phyloP scores from a whole-genome alignment of 2,888 invertebrate species.

The Drosophila picticornis region DNA sequence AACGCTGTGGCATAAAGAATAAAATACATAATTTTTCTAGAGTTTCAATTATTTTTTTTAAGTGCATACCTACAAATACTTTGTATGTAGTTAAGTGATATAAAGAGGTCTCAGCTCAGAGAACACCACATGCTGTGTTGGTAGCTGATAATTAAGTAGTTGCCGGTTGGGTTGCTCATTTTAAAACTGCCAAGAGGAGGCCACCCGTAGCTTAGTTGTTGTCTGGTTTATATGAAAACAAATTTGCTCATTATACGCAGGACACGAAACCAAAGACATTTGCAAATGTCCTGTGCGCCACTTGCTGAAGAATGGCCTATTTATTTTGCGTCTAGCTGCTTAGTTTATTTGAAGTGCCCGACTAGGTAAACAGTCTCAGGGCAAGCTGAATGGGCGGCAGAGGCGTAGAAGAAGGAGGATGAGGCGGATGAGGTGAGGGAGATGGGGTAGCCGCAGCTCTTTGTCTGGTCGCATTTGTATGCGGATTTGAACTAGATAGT shows the following conservation, averaged over 20 bases:
- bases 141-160: slow-evolving; percentile 60
- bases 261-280: slow-evolving; percentile 70
- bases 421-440: background rate
- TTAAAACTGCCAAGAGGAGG: slow-evolving; percentile 68
- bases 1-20: background rate
- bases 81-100: slow-evolving; percentile 19
- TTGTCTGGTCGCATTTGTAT: slow-evolving; percentile 56
- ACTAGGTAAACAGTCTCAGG: slow-evolving; percentile 52
- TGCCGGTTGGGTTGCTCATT: slow-evolving; percentile 64
- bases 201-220: slow-evolving; percentile 57
- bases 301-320: slow-evolving; percentile 43
- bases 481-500: slow-evolving; percentile 67
- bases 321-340: slow-evolving; percentile 69
- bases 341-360: slow-evolving; percentile 61
- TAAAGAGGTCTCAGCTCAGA: slow-evolving; percentile 19
- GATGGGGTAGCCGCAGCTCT: slow-evolving; percentile 14
- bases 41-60: background rate
- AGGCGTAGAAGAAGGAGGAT: background rate
- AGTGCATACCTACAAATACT: slow-evolving; percentile 6
- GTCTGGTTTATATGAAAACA: slow-evolving; percentile 76
- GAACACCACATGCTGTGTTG: slow-evolving; percentile 20
- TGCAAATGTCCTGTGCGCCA: slow-evolving; percentile 71
- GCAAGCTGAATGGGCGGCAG: background rate
- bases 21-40: too few relatives aligned
- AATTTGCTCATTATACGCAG: slow-evolving; percentile 78